These are phyloP conservation scores for Microchrysa polita DNA, from an alignment of 2,888 invertebrate genomes.

Conservation along the genomic window DNA sequence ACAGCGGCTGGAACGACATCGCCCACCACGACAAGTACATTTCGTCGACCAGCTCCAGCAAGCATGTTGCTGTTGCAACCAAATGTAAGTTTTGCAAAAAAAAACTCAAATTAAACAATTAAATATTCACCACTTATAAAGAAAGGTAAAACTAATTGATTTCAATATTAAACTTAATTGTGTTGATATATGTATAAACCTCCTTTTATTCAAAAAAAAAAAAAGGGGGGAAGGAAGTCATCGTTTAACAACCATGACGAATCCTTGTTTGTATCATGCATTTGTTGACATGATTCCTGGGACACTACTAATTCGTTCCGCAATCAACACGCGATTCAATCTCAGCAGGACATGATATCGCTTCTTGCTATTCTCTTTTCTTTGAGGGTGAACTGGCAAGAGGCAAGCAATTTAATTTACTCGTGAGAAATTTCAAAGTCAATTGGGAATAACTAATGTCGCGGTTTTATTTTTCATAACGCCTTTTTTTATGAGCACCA, in stretches of 20 bases:
- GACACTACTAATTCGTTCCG: slow-evolving; percentile 21
- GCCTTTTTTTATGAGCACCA: slow-evolving; percentile 1
- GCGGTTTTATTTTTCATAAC: neutral
- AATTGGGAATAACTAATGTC: slow-evolving; percentile 7
- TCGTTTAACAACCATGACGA: neutral
- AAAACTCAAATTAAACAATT: neutral
- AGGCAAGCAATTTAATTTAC: neutral
- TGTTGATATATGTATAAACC: neutral
- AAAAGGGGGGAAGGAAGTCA: neutral
- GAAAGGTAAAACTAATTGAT: neutral
- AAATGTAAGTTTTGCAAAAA: slow-evolving; percentile 73
- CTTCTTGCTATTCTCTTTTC: neutral
- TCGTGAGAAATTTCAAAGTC: neutral
- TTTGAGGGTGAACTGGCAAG: neutral
- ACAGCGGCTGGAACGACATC: slow-evolving; percentile 48
- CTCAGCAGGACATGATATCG: neutral
- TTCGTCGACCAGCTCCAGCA: slow-evolving; percentile 64
- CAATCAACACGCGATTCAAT: slow-evolving; percentile 14
- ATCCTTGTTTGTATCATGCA: slow-evolving; percentile 9
- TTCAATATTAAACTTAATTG: neutral
- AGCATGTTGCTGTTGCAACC: slow-evolving; percentile 95
- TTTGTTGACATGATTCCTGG: neutral
- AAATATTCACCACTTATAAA: neutral
- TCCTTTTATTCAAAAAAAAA: too few species aligned
- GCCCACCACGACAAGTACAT: slow-evolving; percentile 46